Conservation (phyloP, 2,888 invertebrate species). For the Phengaris arion region DNA sequence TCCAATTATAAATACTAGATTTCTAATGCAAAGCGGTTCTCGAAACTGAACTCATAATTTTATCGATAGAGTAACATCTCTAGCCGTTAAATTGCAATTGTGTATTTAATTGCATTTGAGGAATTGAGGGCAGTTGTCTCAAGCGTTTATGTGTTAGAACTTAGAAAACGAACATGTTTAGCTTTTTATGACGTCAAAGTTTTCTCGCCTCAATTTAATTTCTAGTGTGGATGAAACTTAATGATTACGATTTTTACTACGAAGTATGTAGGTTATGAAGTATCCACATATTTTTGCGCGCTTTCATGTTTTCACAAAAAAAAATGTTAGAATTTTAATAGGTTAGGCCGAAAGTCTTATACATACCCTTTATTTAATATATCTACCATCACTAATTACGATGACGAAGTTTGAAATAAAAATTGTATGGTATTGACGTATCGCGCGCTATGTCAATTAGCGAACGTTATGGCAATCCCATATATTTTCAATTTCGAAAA, state of each 20-base stretch:
- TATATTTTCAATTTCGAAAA: no score
- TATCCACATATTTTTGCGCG: neutral
- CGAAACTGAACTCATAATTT: conserved; percentile 24
- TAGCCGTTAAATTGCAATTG: conserved; percentile 31
- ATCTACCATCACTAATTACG: no score
- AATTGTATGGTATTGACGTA: no score
- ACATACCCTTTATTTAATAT: neutral
- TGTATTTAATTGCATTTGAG: conserved; percentile 31
- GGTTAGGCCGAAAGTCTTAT: neutral
- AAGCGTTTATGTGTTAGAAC: conserved; percentile 25
- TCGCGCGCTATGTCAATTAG: no score
- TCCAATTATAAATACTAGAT: conserved; percentile 24
- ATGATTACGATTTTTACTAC: neutral
- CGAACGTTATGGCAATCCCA: no score
- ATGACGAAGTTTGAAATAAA: no score
- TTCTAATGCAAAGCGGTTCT: conserved; percentile 12
- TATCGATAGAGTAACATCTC: conserved; percentile 30
- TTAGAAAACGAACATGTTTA: conserved; percentile 20
- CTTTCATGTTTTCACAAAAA: conserved; percentile 4
- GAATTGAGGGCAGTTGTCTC: conserved; percentile 28
- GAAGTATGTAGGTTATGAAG: conserved; percentile 7
- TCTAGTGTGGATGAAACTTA: neutral
- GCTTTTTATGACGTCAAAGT: conserved; percentile 27
- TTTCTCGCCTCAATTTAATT: conserved; percentile 14
- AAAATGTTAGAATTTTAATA: neutral